Percentiles rank a stretch among this genome's conserved stretches.
Evolutionary conservation across 1,140 invertebrate species (phyloP).

Genomic region (Apis cerana): DNA sequence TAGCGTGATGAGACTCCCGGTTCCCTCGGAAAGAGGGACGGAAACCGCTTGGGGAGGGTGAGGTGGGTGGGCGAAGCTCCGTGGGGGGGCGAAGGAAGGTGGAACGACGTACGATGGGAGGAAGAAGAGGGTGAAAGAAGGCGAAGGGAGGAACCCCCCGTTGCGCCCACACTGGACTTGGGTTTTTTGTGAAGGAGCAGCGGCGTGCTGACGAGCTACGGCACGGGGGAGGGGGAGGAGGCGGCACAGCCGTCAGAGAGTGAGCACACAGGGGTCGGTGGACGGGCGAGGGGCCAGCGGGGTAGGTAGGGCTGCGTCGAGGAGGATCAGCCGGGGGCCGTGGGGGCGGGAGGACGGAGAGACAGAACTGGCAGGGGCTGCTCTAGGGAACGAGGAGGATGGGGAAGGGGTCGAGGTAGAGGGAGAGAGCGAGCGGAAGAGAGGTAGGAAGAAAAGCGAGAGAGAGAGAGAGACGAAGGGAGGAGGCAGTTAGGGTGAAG

Average conservation of each 20-base stretch:
- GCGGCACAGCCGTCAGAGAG: conserved; percentile 13
- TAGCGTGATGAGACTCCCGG: too few relatives aligned
- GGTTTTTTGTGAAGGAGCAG: conserved; percentile 71
- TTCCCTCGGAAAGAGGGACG: background rate
- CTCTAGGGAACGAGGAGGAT: conserved; percentile 67
- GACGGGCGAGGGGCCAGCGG: background rate
- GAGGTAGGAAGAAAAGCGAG: background rate
- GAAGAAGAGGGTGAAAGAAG: conserved; percentile 70
- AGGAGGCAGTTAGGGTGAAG: conserved; percentile 47
- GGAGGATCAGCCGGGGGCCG: conserved; percentile 7
- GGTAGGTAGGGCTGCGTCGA: background rate
- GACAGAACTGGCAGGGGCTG: conserved; percentile 59
- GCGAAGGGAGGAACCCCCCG: conserved; percentile 75
- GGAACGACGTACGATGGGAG: conserved; percentile 64
- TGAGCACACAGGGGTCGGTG: conserved; percentile 13
- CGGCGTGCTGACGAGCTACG: conserved; percentile 30
- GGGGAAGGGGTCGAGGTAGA: conserved; percentile 41
- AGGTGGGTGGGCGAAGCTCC: background rate
- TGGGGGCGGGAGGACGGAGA: conserved; percentile 4
- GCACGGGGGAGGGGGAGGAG: conserved; percentile 25
- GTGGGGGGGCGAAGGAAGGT: conserved; percentile 37
- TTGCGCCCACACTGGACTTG: conserved; percentile 76
- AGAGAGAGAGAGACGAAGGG: conserved; percentile 30
- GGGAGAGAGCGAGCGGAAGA: conserved; percentile 22
- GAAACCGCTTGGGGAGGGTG: conserved; percentile 16